Evolutionary conservation across 2,888 invertebrate species (phyloP), one percentile per base, ranked within the genome.

Genomic region (Clepsis dumicolana): DNA sequence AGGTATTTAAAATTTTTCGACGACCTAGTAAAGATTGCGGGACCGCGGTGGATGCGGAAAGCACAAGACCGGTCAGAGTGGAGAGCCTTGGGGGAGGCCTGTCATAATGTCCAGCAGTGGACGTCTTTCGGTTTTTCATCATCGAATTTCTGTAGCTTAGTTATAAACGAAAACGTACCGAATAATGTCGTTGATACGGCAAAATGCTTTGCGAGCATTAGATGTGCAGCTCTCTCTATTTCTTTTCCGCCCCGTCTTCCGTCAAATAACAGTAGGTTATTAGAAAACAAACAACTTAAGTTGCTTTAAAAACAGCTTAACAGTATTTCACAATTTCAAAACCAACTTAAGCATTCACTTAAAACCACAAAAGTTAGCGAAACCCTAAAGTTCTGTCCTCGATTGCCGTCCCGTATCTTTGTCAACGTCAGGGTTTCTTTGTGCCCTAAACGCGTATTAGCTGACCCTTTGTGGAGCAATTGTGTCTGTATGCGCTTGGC

Each of bases 341-440:
- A 21, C 21, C 16, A 48, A 48, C 48, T 48, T 53, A 54, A 16
- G 27, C 38, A 56, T 54, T 38, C 50, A 57, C 56, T 62, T 44
- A 56, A 67, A 67, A 56, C 56, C 48, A 24, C 56, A 35, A 50
- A 56, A 62, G 35, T 56, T 56, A 38, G 27, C 12, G 29, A 35
- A 50, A 48, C 62, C 67, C 50, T 38, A 48, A 67, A 56, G 48
- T 67, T 62, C 16, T 24, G 32, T 32, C 56, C n/a, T 44, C 57
- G 56, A 64, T 57, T 54, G 18, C 25, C n/a, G 35, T 59, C 65
- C 66, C 61, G 7, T 18, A 54, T 50, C 62, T 67, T 62, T 62
- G 62, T 67, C 66, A 62, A 67, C 21, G 66, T 67, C 56, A 56
- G 53, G 25, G 18, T 66, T 62, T 62, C 61, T 61, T 62, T 67